Base-by-base conservation (phyloP, 2,888 invertebrate species). In the Drosophila macrospina region DNA sequence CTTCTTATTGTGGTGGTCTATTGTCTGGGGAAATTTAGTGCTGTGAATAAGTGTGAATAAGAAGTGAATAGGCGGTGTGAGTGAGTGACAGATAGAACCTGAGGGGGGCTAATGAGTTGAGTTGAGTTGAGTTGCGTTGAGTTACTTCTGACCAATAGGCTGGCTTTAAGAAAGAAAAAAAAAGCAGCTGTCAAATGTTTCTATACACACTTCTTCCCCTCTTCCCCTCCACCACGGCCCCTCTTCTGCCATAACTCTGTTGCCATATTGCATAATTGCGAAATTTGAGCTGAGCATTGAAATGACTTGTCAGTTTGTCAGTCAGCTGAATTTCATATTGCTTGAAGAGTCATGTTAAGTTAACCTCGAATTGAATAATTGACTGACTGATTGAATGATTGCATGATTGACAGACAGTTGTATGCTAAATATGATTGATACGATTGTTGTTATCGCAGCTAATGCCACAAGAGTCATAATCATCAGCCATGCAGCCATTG, bases 371-470 rank as follows among this genome's bases (percentile, higher is more conserved):
- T 42, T 63, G 66, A 45, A 28, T 37, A 41, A 65, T 13, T 63
- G 62, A 62, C 5, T 55, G 59, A 47, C 37, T 67, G 68, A 73
- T 47, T 37, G 42, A 48, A 28, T 78, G 71, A 67, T 13, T 62
- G 56, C 62, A 28, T 50, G 83, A 79, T 24, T 56, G 63, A 63
- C 48, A 55, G 75, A 73, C 88, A 89, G 72, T 83, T 83, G 63
- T 89, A 72, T 87, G 88, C 80, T 82, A 84, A 84, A 89, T 74
- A 86, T 84, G 89, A 84, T 84, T 89, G 89, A 84, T 89, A 74
- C 52, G 55, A 67, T 76, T 75, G 69, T 74, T 52, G 39, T 45
- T 42, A 45, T 52, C 32, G 37, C 41, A 13, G 68, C 45, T 74
- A 78, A 74, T 74, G 79, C 75, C 74, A 52, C 50, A 51, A 64